Base-by-base conservation (phyloP, 92 coral and sea anemone genomes). In the Zoanthus solanderi region DNA sequence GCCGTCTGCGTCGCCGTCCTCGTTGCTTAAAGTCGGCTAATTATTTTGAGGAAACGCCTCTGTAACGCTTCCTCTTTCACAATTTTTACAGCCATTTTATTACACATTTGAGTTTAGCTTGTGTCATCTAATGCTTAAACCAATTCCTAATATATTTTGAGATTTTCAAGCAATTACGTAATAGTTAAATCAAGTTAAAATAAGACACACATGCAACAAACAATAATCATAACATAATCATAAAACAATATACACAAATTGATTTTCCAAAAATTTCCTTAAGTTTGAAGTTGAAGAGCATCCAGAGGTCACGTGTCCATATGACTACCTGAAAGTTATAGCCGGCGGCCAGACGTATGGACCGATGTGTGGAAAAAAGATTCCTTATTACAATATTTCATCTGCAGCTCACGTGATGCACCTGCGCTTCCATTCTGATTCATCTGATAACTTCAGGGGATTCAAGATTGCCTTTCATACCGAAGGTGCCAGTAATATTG, bases 231-330 rank as follows among this genome's bases (percentile, higher is more conserved):
- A 37, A 37, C 42, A 37, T 37, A 37, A 37, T 37, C 4, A 37
- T 2, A 37, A 37, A 37, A 37, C 42, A 37, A 37, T 37, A 37
- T 37, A 37, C 42, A 37, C 5, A 7, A 50, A 30, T 44, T 71
- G 42, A 44, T 12, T 46, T 9, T 63, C 7, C 30, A 31, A 46
- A 37, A 37, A 68, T 8, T 9, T 30, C 6, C 57, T 87, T 31
- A 74, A 97, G 99, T 97, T 97, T 84, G 87, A 97, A 23, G 79
- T 97, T 10, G 99, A 97, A 83, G 91, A 83, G 4, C 98, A 97
- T 47, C 98, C 95, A n/a, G 94, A 94, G 5, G 98, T 94, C 56
- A 61, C 84, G 14, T 97, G 99, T 78, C 99, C 99, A 0, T 97
- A 97, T 76, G 99, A 97, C 93, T 92, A 92, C 79, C 53, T 97